phyloP scores from a whole-genome alignment of 2,888 invertebrate species.

The Chalcis sispes region DNA sequence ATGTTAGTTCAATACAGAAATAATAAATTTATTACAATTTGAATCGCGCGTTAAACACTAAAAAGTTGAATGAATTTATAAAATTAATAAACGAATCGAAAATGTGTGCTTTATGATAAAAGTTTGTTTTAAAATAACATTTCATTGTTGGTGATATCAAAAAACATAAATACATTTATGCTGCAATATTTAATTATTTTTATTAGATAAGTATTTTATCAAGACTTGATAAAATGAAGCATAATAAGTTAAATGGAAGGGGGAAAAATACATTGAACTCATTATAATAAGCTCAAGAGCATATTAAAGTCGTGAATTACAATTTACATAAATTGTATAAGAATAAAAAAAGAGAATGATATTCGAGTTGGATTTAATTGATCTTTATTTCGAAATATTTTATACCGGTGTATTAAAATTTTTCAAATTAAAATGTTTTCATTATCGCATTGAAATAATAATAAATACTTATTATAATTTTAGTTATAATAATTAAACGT shows the following conservation, averaged over 20 bases:
- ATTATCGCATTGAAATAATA: too few relatives aligned
- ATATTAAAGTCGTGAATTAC: neutral
- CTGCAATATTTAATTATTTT: slow-evolving; percentile 12
- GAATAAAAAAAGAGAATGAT: neutral
- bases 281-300: neutral
- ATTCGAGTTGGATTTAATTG: too few relatives aligned
- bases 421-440: too few relatives aligned
- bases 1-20: too few relatives aligned
- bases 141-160: neutral
- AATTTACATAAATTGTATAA: too few relatives aligned
- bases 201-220: slow-evolving; percentile 11
- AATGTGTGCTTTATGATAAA: neutral
- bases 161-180: neutral
- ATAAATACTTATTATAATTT: too few relatives aligned
- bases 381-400: too few relatives aligned
- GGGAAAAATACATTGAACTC: neutral
- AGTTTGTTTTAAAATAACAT: slow-evolving; percentile 6
- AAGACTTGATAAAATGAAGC: slow-evolving; percentile 1
- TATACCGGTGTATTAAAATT: too few relatives aligned
- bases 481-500: too few relatives aligned
- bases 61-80: neutral
- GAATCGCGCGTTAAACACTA: too few relatives aligned
- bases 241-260: too few relatives aligned
- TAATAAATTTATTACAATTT: too few relatives aligned
- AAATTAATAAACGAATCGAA: neutral